Conservation (phyloP, 2,888 invertebrate genomes). For the Himalopsyche anomala region DNA sequence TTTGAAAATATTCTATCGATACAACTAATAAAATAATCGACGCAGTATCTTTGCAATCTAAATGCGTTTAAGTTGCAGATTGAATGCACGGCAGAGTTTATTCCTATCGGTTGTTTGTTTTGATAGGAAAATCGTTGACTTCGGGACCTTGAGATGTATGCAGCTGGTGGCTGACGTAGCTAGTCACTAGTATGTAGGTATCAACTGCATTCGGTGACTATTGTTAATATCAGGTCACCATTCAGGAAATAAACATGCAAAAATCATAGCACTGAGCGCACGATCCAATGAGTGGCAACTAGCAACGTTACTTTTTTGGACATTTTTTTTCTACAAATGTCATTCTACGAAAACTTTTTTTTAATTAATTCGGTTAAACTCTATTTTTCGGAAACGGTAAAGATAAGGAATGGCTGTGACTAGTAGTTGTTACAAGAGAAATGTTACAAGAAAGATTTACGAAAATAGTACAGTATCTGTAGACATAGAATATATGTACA, state of each 20-base stretch:
- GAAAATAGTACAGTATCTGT: no score
- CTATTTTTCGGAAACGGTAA: no score
- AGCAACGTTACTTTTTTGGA: no score
- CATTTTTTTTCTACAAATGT: no score
- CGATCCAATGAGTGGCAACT: no score
- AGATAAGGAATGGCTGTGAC: no score
- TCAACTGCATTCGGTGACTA: conserved; percentile 39
- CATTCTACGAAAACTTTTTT: no score
- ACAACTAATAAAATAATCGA: conserved; percentile 41
- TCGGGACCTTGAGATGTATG: conserved; percentile 59
- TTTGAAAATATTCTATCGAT: neutral
- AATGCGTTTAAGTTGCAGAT: conserved; percentile 59
- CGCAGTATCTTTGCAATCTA: conserved; percentile 52
- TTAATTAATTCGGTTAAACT: no score
- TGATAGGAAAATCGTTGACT: conserved; percentile 63
- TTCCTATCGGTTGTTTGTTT: conserved; percentile 53
- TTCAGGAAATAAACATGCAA: neutral
- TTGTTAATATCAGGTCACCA: neutral
- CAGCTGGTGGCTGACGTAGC: conserved; percentile 49
- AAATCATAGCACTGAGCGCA: no score
- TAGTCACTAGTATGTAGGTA: conserved; percentile 36
- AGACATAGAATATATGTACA: no score
- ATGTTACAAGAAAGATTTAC: no score
- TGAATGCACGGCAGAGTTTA: conserved; percentile 53
- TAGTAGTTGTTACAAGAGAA: no score